Conservation (phyloP, 2,888 invertebrate genomes). For the Coenonympha glycerion region DNA sequence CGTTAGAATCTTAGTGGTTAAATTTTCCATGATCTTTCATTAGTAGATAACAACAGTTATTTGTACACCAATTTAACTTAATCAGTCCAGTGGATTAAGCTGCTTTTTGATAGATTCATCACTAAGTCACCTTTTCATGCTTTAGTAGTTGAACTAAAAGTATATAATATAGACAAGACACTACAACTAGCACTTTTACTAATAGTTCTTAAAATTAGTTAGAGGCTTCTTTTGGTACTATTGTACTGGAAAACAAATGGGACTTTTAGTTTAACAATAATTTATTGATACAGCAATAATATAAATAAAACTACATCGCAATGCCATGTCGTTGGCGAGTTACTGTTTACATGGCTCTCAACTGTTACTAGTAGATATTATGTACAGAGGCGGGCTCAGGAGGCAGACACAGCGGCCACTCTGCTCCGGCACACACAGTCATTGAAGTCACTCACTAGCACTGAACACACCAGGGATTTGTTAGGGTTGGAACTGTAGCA, state of each 20-base stretch:
- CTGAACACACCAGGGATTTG: constrained; percentile 65
- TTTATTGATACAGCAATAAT: constrained; percentile 70
- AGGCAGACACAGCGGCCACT: constrained; percentile 57
- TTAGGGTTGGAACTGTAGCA: constrained; percentile 66
- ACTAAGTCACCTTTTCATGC: too few relatives aligned
- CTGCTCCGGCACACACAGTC: constrained; percentile 72
- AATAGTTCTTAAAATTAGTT: too few relatives aligned
- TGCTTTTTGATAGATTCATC: too few relatives aligned
- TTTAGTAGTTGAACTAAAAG: too few relatives aligned
- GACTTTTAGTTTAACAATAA: constrained; percentile 60
- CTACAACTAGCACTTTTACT: too few relatives aligned
- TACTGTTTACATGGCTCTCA: constrained; percentile 24
- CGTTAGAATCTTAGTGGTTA: too few relatives aligned
- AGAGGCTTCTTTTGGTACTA: too few relatives aligned
- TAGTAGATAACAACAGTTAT: too few relatives aligned
- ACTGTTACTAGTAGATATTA: constrained; percentile 25
- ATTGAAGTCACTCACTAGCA: constrained; percentile 70
- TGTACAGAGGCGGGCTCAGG: constrained; percentile 43
- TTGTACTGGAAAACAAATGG: constrained; percentile 22
- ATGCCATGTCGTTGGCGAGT: constrained; percentile 38
- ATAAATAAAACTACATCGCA: constrained; percentile 57
- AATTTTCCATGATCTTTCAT: too few relatives aligned
- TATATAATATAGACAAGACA: too few relatives aligned
- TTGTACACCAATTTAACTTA: too few relatives aligned
- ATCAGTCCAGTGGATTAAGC: too few relatives aligned